Base-by-base conservation (phyloP, 1,140 invertebrate species). In the Adoxophyes honmai region DNA sequence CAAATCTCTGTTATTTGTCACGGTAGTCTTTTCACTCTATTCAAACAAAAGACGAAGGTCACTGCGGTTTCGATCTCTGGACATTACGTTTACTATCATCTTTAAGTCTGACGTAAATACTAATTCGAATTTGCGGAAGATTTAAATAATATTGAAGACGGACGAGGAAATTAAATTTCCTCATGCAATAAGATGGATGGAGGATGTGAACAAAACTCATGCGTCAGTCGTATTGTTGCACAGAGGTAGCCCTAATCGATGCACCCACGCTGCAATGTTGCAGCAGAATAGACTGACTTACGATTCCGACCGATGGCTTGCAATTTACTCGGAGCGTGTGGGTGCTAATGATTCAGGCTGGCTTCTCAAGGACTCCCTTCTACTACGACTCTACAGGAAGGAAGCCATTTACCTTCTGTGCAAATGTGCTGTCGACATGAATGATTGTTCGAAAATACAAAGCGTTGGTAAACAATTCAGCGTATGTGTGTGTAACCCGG, bases 361-460 rank as follows among this genome's bases (percentile, higher is more conserved):
- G 78, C 37, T 35, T 63, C 64, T 73, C 81, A 84, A 84, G 81
- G 81, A 81, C 75, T 78, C 59, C 77, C 78, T 84, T 74, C 73
- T 81, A 83, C 76, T 79, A 61, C 70, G 69, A 62, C 60, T 66
- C 59, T 58, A 42, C 55, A 70, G 62, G 75, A 76, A 81, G 68
- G 71, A 75, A 70, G 42, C 42, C 42, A 48, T 48, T 28, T 48
- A 48, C 4, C 42, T 48, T 28, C 6, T 48, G 42, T 33, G 42
- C 42, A 48, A 48, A 48, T 4, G 42, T 18, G 42, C 42, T 48
- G 42, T 48, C 42, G 28, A 4, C 42, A 7, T 48, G 42, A 48
- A 10, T 21, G 18, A 48, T 48, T 48, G 28, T 48, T 33, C n/a
- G 42, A 48, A 48, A n/a, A 48, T 21, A 36, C 8, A 9, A 36